Conservation (phyloP, 2,797 vertebrate genomes). For the Glyptemys insculpta region DNA sequence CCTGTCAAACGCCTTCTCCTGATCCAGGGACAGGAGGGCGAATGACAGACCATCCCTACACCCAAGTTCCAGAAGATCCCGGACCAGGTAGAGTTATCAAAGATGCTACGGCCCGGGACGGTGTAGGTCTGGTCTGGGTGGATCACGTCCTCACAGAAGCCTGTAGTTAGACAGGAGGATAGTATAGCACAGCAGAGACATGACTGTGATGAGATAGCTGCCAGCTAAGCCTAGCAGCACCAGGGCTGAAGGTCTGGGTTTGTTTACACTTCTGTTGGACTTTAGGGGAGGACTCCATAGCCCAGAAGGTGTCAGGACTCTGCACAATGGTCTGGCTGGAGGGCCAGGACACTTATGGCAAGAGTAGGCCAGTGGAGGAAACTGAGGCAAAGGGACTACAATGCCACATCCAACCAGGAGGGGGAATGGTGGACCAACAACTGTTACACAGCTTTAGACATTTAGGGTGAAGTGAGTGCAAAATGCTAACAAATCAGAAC, state of each 20-base stretch:
- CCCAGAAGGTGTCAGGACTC: neutral
- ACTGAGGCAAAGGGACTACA: neutral
- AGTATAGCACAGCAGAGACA: neutral
- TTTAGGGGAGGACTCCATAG: neutral
- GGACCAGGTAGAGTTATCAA: too few relatives aligned
- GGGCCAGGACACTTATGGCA: too few relatives aligned
- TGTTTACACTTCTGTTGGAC: neutral
- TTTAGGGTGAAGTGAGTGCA: neutral
- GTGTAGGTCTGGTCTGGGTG: too few relatives aligned
- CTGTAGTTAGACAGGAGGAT: too few relatives aligned
- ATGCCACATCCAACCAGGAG: neutral
- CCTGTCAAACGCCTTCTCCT: too few relatives aligned
- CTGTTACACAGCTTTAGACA: neutral
- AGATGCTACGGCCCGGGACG: too few relatives aligned
- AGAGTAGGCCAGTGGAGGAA: neutral
- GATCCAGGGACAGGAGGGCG: too few relatives aligned
- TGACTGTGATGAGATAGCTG: neutral
- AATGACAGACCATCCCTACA: too few relatives aligned
- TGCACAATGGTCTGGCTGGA: neutral
- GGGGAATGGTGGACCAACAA: neutral
- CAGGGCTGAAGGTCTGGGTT: neutral
- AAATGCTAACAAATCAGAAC: neutral
- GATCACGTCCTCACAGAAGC: too few relatives aligned
- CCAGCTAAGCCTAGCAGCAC: neutral
- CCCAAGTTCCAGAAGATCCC: too few relatives aligned